These are phyloP conservation scores for Manacus vitellinus DNA, from an alignment of 2,113 vertebrate species.

Conservation along the genomic window DNA sequence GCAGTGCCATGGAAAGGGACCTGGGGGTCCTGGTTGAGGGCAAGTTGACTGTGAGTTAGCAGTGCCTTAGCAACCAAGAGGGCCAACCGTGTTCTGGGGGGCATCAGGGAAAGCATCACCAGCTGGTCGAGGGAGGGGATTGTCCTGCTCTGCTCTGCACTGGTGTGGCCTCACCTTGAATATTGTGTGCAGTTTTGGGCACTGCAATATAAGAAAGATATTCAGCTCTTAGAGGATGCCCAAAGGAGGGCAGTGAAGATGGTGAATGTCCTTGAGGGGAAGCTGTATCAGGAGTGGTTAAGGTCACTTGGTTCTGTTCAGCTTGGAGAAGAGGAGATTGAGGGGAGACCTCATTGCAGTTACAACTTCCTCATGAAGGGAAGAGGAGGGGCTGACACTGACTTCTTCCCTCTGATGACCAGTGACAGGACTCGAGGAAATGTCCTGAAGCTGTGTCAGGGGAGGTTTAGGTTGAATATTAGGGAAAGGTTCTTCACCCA, in stretches of 20 bases:
- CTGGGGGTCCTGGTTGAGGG: background rate
- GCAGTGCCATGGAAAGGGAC: background rate
- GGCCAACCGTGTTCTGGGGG: background rate
- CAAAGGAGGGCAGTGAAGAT: background rate
- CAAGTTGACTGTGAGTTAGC: background rate
- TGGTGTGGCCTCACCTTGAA: background rate
- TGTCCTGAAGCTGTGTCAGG: background rate
- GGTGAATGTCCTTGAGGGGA: background rate
- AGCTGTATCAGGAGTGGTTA: background rate
- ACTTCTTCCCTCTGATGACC: background rate
- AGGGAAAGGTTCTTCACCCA: background rate
- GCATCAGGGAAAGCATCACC: background rate
- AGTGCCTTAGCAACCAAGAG: background rate
- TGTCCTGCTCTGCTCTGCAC: background rate
- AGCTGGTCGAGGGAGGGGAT: background rate
- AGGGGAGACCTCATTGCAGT: background rate
- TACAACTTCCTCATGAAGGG: background rate
- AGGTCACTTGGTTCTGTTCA: background rate
- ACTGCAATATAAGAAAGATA: background rate
- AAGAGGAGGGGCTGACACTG: background rate
- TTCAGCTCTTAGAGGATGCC: background rate
- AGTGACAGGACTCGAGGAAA: background rate
- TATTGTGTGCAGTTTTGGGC: background rate
- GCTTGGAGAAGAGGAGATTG: background rate
- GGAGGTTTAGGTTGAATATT: background rate